Evolutionary conservation across 1,140 invertebrate species (phyloP).

Genomic region (Anadara kagoshimensis): DNA sequence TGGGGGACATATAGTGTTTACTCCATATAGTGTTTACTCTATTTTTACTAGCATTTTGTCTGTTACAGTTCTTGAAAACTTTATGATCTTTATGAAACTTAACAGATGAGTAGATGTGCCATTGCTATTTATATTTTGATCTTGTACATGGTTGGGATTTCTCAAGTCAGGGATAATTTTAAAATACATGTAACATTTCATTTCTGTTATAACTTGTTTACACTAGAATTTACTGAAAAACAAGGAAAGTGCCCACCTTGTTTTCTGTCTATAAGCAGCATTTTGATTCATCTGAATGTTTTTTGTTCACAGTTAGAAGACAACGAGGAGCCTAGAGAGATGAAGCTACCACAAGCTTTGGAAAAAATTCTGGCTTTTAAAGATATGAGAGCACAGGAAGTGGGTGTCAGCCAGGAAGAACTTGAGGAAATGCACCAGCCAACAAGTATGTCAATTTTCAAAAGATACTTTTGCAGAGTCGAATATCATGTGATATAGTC

Average conservation of each 20-base stretch:
- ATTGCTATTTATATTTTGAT: too few relatives aligned
- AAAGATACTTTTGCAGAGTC: too few relatives aligned
- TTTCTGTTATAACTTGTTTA: neutral
- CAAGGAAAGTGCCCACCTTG: neutral
- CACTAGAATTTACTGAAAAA: too few relatives aligned
- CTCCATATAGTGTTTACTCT: too few relatives aligned
- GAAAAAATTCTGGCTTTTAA: conserved; percentile 92
- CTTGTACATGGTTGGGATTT: too few relatives aligned
- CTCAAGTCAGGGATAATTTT: too few relatives aligned
- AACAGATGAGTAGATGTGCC: too few relatives aligned
- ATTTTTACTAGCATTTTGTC: too few relatives aligned
- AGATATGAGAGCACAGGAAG: conserved; percentile 86
- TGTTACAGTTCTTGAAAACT: too few relatives aligned
- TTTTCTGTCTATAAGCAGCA: neutral
- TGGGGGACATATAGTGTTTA: too few relatives aligned
- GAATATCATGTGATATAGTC: too few relatives aligned
- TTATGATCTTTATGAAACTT: too few relatives aligned
- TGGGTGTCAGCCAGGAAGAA: conserved; percentile 78
- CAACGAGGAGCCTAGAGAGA: conserved; percentile 73
- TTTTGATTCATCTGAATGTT: neutral
- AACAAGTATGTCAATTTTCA: conserved; percentile 35
- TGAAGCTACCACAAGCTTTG: conserved; percentile 85
- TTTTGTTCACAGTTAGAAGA: conserved; percentile 23
- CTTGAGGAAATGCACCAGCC: conserved; percentile 57
- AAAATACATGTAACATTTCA: neutral